Base-by-base conservation (phyloP, 2,888 invertebrate genomes). In the Phortica okadai region DNA sequence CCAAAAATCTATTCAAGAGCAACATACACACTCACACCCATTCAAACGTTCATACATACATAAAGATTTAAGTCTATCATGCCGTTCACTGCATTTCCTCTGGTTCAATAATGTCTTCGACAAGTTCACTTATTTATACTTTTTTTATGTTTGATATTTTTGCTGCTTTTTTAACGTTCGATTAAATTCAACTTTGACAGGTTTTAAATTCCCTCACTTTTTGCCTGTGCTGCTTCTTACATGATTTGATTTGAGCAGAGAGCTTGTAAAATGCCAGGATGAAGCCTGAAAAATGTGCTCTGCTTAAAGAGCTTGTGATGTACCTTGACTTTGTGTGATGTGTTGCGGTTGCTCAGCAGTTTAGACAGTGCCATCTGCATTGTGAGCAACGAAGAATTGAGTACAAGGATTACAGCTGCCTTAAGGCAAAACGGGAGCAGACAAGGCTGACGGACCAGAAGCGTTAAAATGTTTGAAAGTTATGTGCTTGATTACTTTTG, bases 401-500 rank as follows among this genome's bases (percentile, higher is more conserved):
- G 69, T 45, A 16, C 16, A 21, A 45, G 8, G 41, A 59, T 59
- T 66, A 41, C 42, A 14, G 21, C n/a, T 45, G 45, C 69, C 69
- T 45, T 42, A 62, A 45, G 69, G 69, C 69, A 42, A 7, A 41
- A 16, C 16, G n/a, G 62, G 10, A 6, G 6, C 16, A 16, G 21
- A 62, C 50, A 50, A 50, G 50, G 50, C 6, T 50, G 50, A 50
- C 14, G 50, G 33, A 33, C 33, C 33, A 33, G 33, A 82, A 87
- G 85, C 83, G 85, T 83, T 83, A 87, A 85, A 85, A 87, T 85
- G 85, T 85, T 83, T 82, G 84, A 87, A 85, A 84, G 85, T 85
- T 85, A 85, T 87, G 85, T 85, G 85, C 85, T 86, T 86, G 85
- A 85, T 86, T 85, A 87, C 82, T 82, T 85, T 85, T 86, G 81